Conservation (phyloP, 1,140 invertebrate genomes). For the Pseudomyrmex cubaensis region DNA sequence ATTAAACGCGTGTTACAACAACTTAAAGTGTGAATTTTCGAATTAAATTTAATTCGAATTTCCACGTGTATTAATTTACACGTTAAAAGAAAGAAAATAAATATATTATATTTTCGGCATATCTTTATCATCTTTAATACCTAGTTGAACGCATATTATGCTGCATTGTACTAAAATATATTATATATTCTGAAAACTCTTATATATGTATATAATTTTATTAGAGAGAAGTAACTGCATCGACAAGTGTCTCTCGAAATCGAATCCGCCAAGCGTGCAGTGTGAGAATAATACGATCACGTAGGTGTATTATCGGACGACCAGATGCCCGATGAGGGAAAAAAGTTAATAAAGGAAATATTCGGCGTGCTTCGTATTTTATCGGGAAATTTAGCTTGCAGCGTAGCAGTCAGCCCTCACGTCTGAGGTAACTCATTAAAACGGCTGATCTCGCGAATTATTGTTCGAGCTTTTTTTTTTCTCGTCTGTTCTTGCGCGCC, state of each 20-base stretch:
- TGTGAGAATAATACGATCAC: constrained; percentile 45
- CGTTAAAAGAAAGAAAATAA: not conserved
- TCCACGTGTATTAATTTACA: not conserved
- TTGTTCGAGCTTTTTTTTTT: constrained; percentile 60
- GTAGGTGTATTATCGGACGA: constrained; percentile 66
- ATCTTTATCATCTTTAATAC: no score
- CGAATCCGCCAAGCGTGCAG: constrained; percentile 35
- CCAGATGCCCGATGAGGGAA: constrained; percentile 68
- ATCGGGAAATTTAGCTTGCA: constrained; percentile 76
- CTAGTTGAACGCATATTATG: no score
- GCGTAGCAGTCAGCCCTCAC: constrained; percentile 60
- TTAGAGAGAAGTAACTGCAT: not conserved
- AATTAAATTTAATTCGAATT: no score
- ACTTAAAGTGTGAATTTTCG: no score
- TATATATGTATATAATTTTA: constrained; percentile 5
- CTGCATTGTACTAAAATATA: no score
- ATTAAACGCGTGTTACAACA: no score
- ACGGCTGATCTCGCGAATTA: constrained; percentile 59
- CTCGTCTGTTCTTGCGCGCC: constrained; percentile 27
- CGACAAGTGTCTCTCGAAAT: constrained; percentile 44
- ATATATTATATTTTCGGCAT: not conserved
- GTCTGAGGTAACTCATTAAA: constrained; percentile 80
- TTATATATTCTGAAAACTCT: not conserved
- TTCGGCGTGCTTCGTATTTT: constrained; percentile 77
- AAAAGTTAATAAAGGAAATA: constrained; percentile 83